Evolutionary conservation across 2,797 vertebrate genomes (phyloP).

Genomic region (Eospalax fontanierii): DNA sequence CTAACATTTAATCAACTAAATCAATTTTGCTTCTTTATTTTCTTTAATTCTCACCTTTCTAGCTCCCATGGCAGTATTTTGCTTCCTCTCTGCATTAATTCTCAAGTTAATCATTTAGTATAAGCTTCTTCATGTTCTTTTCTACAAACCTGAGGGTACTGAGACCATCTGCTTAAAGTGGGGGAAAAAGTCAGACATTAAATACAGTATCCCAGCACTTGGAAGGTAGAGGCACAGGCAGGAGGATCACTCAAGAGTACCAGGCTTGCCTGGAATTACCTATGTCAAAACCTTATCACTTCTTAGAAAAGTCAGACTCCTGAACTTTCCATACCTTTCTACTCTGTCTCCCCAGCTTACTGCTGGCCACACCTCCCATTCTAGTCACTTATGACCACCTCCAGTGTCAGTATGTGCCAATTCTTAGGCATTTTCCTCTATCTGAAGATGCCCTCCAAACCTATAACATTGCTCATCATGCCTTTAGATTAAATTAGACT

Average conservation of each 20-base stretch:
- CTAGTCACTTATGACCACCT: background rate
- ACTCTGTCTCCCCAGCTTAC: background rate
- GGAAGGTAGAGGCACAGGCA: background rate
- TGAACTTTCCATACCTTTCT: conserved; percentile 8
- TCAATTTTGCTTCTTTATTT: no score
- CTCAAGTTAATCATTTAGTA: background rate
- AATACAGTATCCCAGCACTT: background rate
- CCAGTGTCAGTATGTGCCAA: background rate
- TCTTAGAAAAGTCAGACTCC: conserved; percentile 5
- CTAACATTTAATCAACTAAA: background rate
- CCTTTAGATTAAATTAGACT: background rate
- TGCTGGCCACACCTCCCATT: background rate
- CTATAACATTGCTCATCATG: background rate
- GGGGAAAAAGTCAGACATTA: background rate
- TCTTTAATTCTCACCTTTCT: no score
- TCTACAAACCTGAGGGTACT: background rate
- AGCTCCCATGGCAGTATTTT: background rate
- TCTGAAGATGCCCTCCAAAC: background rate
- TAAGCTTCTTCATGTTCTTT: background rate
- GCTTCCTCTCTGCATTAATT: background rate
- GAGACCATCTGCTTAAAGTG: background rate
- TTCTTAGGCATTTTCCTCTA: background rate
- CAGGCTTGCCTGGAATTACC: background rate
- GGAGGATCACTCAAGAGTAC: background rate
- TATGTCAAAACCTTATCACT: conserved; percentile 1